Evolutionary conservation across 1,140 invertebrate species (phyloP).

Genomic region (Drosophila trapezifrons): DNA sequence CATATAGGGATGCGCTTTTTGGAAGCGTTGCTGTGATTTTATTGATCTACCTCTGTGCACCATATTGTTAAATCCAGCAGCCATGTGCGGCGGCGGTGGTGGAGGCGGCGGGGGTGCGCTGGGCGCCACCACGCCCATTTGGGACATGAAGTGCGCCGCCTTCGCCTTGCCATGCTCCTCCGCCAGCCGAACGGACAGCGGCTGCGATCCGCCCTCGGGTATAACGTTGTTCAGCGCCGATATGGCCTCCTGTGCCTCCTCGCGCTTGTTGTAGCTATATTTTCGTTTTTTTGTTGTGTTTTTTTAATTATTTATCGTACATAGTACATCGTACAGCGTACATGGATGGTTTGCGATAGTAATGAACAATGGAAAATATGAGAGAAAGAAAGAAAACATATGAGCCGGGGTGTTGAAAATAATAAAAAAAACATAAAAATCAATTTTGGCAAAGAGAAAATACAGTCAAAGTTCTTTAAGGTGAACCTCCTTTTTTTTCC

Average conservation of each 20-base stretch:
- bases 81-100: constrained; percentile 68
- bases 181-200: constrained; percentile 92
- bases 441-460: constrained; percentile 8
- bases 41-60: constrained; percentile 84
- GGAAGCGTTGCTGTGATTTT: constrained; percentile 81
- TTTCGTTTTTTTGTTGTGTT: background rate
- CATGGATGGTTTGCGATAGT: constrained; percentile 21
- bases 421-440: background rate
- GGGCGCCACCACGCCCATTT: constrained; percentile 71
- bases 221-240: constrained; percentile 93
- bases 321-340: constrained; percentile 2
- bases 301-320: constrained; percentile 15
- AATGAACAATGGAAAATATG: constrained; percentile 17
- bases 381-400: constrained; percentile 21
- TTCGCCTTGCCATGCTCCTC: constrained; percentile 97
- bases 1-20: constrained; percentile 83
- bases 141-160: constrained; percentile 85
- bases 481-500: too few species aligned
- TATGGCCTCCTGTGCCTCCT: constrained; percentile 95
- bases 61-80: constrained; percentile 80
- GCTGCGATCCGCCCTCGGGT: constrained; percentile 92
- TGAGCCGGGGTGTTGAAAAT: constrained; percentile 12
- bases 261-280: constrained; percentile 86
- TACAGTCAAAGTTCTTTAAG: background rate
- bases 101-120: constrained; percentile 64